Percentiles rank a stretch among this genome's conserved stretches.
These are phyloP conservation scores for Plusia festucae DNA, from an alignment of 2,888 invertebrate species.

Conservation along the genomic window DNA sequence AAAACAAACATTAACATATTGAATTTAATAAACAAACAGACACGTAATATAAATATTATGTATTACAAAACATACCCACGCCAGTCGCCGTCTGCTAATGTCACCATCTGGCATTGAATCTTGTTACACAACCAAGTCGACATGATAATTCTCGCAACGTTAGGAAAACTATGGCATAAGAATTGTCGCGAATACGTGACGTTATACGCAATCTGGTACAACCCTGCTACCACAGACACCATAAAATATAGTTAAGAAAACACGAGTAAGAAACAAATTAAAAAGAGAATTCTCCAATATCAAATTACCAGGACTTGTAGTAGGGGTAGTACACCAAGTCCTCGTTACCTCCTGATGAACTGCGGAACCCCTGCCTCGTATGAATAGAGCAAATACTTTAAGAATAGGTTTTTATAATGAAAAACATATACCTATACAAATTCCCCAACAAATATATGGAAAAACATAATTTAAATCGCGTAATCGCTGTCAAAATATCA, in stretches of 20 bases:
- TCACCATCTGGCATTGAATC: constrained; percentile 46
- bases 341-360: no score
- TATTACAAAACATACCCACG: not conserved
- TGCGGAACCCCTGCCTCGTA: no score
- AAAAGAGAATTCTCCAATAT: no score
- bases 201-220: constrained; percentile 34
- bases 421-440: no score
- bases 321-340: no score
- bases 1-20: not conserved
- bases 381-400: no score
- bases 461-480: constrained; percentile 47
- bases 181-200: constrained; percentile 54
- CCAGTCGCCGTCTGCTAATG: constrained; percentile 22
- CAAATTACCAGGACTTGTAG: no score
- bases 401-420: no score
- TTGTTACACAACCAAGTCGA: constrained; percentile 45
- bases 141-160: constrained; percentile 43
- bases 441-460: not conserved
- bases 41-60: constrained; percentile 6
- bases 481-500: constrained; percentile 41
- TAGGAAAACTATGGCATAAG: constrained; percentile 45
- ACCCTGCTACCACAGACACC: constrained; percentile 20
- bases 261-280: no score
- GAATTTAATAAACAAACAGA: not conserved
- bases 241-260: constrained; percentile 47